Evolutionary conservation across 1,140 invertebrate species (phyloP), one percentile per base, ranked within the genome.

Genomic region (Thaumetopoea pityocampa): DNA sequence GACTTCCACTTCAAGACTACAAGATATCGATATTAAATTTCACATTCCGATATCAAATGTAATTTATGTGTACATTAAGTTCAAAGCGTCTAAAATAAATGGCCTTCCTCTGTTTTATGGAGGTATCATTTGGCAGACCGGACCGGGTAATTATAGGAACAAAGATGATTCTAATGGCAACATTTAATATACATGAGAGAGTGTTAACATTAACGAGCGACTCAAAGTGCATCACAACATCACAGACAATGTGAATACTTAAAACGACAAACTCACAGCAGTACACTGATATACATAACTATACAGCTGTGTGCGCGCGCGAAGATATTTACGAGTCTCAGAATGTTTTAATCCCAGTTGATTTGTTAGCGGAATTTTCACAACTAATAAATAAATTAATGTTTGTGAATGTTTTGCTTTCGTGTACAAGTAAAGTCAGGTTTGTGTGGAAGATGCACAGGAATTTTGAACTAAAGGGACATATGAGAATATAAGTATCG

Each of bases 171-270:
- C 20, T 32, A 23, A 41, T 32, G 28, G 27, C 36, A 26, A 26
- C 20, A 29, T 40, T 17, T 29, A 40, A 29, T 29, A 40, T 29
- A 27, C 18, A 29, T 12, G 10, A 27, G 29, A 20, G 15, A 15
- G 36, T 15, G 36, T 32, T 16, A 41, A 41, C 14, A 41, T 32
- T 23, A 43, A 43, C 27, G 23, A 42, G 28, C 28, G 34, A 48
- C 35, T 22, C 35, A 48, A 48, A 43, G 45, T 48, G 45, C 35
- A 48, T 41, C 41, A 35, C 42, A 51, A 46, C 42, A 51, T 51
- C 32, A 41, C 35, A 35, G 24, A 35, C 14, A 18, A 35, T 20
- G 16, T 47, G 40, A 38, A 47, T 17, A 29, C 26, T 40, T 29
- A 40, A 40, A 29, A 40, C 24, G 28, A 5, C 23, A 19, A 33